These are phyloP conservation scores for Masnerella sp. DNA, from an alignment of 2,888 invertebrate genomes.

Conservation along the genomic window DNA sequence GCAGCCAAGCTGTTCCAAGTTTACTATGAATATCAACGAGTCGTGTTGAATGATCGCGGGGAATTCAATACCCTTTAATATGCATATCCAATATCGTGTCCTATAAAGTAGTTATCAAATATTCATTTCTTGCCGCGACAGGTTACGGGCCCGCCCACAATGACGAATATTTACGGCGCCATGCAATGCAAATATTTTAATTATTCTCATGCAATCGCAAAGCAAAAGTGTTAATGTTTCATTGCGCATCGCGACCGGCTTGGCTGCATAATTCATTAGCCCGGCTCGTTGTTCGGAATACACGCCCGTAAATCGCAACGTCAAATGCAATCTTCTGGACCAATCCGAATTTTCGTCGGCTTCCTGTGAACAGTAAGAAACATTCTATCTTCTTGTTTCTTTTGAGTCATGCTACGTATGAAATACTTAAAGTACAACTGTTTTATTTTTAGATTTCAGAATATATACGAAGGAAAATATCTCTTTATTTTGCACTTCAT, in stretches of 20 bases:
- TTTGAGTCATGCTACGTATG: too few species aligned
- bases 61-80: slow-evolving; percentile 59
- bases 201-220: slow-evolving; percentile 27
- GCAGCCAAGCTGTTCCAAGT: slow-evolving; percentile 42
- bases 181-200: slow-evolving; percentile 47
- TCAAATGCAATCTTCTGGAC: slow-evolving; percentile 22
- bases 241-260: not conserved
- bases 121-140: slow-evolving; percentile 56
- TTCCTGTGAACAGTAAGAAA: too few species aligned
- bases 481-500: too few species aligned
- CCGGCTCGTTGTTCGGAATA: slow-evolving; percentile 24
- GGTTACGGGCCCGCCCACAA: slow-evolving; percentile 30
- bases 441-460: too few species aligned
- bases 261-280: slow-evolving; percentile 30
- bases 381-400: too few species aligned
- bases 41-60: slow-evolving; percentile 50
- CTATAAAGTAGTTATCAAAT: slow-evolving; percentile 59
- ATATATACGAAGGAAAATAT: too few species aligned
- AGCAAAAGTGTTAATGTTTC: slow-evolving; percentile 27
- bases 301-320: slow-evolving; percentile 12
- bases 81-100: slow-evolving; percentile 57
- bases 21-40: slow-evolving; percentile 63
- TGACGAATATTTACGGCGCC: slow-evolving; percentile 31
- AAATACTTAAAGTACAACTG: too few species aligned
- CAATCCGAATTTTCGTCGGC: slow-evolving; percentile 28